phyloP scores from a whole-genome alignment of 2,113 vertebrate genomes.

The Mesocricetus auratus region DNA sequence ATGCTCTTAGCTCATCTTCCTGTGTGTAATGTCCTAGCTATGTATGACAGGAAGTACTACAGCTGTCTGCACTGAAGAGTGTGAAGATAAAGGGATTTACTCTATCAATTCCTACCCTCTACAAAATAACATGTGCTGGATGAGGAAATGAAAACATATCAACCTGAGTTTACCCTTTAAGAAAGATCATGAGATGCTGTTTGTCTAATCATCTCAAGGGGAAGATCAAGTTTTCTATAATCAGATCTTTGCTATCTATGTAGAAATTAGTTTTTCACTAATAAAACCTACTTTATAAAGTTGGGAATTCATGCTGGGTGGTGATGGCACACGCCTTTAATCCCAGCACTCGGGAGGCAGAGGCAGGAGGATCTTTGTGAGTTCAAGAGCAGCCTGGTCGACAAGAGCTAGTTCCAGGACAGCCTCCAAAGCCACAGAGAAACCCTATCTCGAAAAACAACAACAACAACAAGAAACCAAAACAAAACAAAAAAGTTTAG shows the following conservation, averaged over 20 bases:
- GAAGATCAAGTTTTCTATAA: neutral
- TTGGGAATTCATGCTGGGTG: neutral
- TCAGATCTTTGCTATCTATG: neutral
- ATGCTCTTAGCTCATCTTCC: neutral
- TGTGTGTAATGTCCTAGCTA: neutral
- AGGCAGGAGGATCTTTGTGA: too few relatives aligned
- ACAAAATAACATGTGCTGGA: neutral
- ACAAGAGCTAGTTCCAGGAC: too few relatives aligned
- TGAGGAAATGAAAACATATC: neutral
- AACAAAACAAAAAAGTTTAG: too few relatives aligned
- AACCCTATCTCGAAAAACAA: too few relatives aligned
- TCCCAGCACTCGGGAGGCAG: too few relatives aligned
- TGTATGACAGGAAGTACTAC: neutral
- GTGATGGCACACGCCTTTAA: too few relatives aligned
- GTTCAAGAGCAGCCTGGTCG: too few relatives aligned
- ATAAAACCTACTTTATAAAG: neutral
- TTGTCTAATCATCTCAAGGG: neutral
- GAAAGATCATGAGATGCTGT: neutral
- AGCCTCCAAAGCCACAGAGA: too few relatives aligned
- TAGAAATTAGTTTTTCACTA: conserved; percentile 15
- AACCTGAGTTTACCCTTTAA: neutral
- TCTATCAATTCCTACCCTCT: neutral
- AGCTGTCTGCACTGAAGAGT: neutral
- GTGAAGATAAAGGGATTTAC: neutral
- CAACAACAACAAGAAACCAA: too few relatives aligned